Evolutionary conservation across 2,888 invertebrate species (phyloP).

Genomic region (Drosophila tripunctata): DNA sequence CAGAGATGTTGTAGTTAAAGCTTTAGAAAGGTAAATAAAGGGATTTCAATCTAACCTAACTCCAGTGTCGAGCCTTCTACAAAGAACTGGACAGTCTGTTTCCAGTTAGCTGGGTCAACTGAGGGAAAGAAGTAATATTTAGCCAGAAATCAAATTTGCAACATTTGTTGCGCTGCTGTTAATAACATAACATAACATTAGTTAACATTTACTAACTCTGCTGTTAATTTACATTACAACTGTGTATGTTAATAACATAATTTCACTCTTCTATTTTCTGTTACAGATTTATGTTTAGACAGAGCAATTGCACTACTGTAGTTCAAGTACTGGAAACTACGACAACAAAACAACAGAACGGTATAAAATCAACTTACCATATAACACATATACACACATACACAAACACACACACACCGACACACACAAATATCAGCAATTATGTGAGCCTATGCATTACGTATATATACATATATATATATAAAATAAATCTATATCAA

Average conservation of each 20-base stretch:
- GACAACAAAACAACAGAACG: slow-evolving; percentile 32
- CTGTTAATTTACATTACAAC: background rate
- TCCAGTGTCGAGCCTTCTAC: no score
- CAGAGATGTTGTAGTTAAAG: no score
- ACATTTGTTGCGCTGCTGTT: background rate
- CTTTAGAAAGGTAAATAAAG: no score
- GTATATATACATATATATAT: slow-evolving; percentile 4
- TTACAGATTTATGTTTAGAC: slow-evolving; percentile 60
- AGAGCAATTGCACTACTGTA: slow-evolving; percentile 38
- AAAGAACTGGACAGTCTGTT: no score
- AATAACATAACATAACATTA: no score
- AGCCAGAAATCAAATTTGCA: no score
- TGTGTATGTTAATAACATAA: slow-evolving; percentile 8
- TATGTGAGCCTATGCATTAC: slow-evolving; percentile 17
- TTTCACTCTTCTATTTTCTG: background rate
- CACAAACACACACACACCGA: slow-evolving; percentile 28
- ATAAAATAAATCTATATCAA: slow-evolving; percentile 22
- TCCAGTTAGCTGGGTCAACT: no score
- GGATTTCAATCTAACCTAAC: no score
- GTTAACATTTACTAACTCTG: no score
- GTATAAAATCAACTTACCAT: slow-evolving; percentile 43
- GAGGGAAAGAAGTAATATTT: no score
- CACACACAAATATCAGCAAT: slow-evolving; percentile 27
- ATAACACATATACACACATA: slow-evolving; percentile 21
- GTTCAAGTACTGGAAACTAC: slow-evolving; percentile 37